phyloP scores from a whole-genome alignment of 1,140 invertebrate species.

The Sesamia nonagrioides region DNA sequence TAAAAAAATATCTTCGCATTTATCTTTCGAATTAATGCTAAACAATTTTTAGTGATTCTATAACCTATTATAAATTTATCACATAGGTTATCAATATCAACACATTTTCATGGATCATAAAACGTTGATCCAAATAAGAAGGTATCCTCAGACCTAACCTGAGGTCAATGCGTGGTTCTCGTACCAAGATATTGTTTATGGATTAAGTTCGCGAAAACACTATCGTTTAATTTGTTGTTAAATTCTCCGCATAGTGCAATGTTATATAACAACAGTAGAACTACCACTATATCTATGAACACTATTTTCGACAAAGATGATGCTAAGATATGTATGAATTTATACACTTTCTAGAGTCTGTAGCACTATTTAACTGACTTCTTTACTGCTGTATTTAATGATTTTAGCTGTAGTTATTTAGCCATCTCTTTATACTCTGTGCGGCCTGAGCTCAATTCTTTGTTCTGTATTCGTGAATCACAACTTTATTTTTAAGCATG shows the following conservation, averaged over 20 bases:
- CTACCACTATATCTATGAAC: too few species aligned
- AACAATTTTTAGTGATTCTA: background rate
- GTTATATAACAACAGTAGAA: too few species aligned
- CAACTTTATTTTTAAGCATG: conserved; percentile 28
- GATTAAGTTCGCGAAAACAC: conserved; percentile 6
- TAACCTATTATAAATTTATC: background rate
- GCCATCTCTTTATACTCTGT: background rate
- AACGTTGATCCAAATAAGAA: conserved; percentile 1
- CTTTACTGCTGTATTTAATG: background rate
- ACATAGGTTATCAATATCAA: background rate
- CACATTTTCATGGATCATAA: background rate
- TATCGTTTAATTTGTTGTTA: background rate
- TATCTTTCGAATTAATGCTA: too few species aligned
- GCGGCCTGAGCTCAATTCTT: conserved; percentile 17
- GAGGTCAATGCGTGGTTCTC: conserved; percentile 1
- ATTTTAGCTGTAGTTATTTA: background rate
- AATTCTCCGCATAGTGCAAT: too few species aligned
- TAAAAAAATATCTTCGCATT: too few species aligned
- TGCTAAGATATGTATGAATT: background rate
- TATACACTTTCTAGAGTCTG: background rate
- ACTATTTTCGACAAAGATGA: background rate
- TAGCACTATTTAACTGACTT: background rate
- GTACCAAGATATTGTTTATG: background rate
- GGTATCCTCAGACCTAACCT: conserved; percentile 7
- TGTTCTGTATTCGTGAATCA: conserved; percentile 34